These are phyloP conservation scores for Byasa hedistus DNA, from an alignment of 2,888 invertebrate genomes.

Conservation along the genomic window DNA sequence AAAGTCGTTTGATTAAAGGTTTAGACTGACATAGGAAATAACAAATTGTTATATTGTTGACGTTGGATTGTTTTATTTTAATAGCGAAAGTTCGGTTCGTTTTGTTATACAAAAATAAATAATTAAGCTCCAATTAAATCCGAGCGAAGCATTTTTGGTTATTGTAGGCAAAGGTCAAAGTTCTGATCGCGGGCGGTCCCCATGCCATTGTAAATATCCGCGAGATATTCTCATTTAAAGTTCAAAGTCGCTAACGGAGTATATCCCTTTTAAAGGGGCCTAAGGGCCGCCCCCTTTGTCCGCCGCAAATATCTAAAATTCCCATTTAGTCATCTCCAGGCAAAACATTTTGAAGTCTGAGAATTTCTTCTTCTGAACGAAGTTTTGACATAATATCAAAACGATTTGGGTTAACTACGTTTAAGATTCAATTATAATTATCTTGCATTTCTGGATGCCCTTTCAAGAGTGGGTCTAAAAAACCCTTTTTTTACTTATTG, in stretches of 20 bases:
- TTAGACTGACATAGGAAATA: no score
- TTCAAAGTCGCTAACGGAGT: constrained; percentile 23
- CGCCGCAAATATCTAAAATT: constrained; percentile 29
- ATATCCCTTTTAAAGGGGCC: constrained; percentile 11
- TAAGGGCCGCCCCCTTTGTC: constrained; percentile 17
- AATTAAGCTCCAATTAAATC: background rate
- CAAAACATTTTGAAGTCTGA: constrained; percentile 28
- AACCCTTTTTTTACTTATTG: background rate
- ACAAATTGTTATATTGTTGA: no score
- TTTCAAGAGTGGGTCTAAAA: background rate
- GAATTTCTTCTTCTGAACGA: constrained; percentile 28
- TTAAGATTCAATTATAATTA: constrained; percentile 25
- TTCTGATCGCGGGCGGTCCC: constrained; percentile 22
- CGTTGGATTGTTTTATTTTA: no score
- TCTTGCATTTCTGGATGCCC: constrained; percentile 13
- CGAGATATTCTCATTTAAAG: constrained; percentile 23
- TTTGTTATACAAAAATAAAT: no score
- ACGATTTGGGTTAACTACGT: constrained; percentile 17
- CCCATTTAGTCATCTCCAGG: constrained; percentile 29
- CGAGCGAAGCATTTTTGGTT: background rate
- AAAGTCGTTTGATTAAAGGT: no score
- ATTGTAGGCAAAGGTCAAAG: constrained; percentile 13
- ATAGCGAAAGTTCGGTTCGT: no score
- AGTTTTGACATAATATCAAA: constrained; percentile 29
- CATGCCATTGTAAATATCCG: constrained; percentile 16